phyloP scores from a whole-genome alignment of 2,888 invertebrate species.

The Crocallis elinguaria region DNA sequence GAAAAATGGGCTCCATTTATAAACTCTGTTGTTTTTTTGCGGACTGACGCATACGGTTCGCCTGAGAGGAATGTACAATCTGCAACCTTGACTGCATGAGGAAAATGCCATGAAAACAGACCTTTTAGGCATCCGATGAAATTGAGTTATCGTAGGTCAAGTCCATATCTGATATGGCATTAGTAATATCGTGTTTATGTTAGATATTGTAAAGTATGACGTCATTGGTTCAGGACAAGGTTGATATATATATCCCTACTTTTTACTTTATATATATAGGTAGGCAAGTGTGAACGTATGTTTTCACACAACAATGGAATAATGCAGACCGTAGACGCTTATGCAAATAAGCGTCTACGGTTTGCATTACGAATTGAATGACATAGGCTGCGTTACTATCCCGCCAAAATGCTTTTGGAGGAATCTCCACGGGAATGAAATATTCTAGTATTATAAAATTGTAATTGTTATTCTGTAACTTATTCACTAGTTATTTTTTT shows the following conservation, averaged over 20 bases:
- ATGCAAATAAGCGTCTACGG: no score
- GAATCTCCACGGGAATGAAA: no score
- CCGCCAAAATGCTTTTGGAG: no score
- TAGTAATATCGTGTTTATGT: conserved; percentile 8
- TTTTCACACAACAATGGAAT: no score
- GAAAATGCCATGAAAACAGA: conserved; percentile 32
- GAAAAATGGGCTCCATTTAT: conserved; percentile 50
- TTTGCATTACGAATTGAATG: no score
- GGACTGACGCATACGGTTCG: conserved; percentile 20
- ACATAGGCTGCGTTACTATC: no score
- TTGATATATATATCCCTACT: background rate
- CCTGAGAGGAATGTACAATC: conserved; percentile 19
- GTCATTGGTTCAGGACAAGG: conserved; percentile 2
- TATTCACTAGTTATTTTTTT: no score
- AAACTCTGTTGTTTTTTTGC: conserved; percentile 34
- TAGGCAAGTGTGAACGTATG: no score
- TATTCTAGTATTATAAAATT: no score
- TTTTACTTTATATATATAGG: no score
- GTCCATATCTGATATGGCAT: conserved; percentile 13
- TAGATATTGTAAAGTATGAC: conserved; percentile 1
- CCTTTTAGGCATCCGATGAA: conserved; percentile 29
- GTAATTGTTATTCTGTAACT: no score
- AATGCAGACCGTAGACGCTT: no score
- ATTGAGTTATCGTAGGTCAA: conserved; percentile 36
- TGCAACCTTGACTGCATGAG: conserved; percentile 21